phyloP scores from a whole-genome alignment of 1,140 invertebrate genomes.

The Procambarus virginalis region DNA sequence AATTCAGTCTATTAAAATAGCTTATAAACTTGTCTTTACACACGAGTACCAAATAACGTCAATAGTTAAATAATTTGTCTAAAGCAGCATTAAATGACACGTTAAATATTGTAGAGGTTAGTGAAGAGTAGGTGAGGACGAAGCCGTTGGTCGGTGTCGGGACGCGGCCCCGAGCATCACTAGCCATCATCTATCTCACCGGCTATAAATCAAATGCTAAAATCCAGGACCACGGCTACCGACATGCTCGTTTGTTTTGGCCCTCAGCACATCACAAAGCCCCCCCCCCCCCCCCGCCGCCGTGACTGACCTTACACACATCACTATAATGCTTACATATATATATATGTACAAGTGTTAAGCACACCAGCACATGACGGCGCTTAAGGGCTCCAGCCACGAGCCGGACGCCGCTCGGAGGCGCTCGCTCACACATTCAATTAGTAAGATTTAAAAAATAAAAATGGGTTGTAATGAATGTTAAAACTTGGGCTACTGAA shows the following conservation, averaged over 20 bases:
- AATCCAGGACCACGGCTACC: conserved; percentile 60
- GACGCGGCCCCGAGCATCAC: conserved; percentile 53
- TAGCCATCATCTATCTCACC: conserved; percentile 63
- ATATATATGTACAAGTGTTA: neutral
- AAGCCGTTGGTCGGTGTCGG: conserved; percentile 56
- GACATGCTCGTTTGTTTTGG: conserved; percentile 62
- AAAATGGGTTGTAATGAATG: neutral
- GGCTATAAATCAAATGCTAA: conserved; percentile 67
- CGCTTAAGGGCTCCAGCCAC: too few species aligned
- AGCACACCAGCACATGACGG: too few species aligned
- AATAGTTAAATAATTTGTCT: neutral
- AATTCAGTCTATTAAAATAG: neutral
- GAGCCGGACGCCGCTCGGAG: too few species aligned
- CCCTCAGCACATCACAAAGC: conserved; percentile 47
- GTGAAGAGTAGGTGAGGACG: conserved; percentile 16
- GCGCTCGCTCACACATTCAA: neutral
- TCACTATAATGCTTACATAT: neutral
- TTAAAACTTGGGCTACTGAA: conserved; percentile 18
- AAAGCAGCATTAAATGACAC: neutral
- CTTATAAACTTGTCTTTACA: too few species aligned
- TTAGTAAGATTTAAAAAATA: neutral
- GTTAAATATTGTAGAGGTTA: neutral
- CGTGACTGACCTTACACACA: conserved; percentile 8
- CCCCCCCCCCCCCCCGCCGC: too few species aligned
- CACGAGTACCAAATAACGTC: neutral